Conservation (phyloP, 2,113 vertebrate species). For the Platichthys flesus region DNA sequence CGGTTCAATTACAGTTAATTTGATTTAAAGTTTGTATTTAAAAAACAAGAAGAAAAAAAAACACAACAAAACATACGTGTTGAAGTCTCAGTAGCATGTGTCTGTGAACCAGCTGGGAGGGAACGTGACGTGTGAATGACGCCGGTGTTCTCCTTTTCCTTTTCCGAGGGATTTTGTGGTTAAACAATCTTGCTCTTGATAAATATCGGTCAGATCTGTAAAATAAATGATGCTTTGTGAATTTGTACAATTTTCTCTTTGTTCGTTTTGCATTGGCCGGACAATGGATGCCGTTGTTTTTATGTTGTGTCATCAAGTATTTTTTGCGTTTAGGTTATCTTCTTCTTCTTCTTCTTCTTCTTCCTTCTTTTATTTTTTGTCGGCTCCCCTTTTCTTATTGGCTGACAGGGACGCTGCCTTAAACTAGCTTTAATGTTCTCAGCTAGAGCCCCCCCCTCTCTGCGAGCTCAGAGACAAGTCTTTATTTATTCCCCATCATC, state of each 20-base stretch:
- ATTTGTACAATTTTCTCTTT: constrained; percentile 88
- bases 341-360: neutral
- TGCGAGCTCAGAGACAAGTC: constrained; percentile 75
- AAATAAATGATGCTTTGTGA: constrained; percentile 89
- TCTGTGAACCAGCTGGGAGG: neutral
- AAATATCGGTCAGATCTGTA: constrained; percentile 89
- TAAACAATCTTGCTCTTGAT: constrained; percentile 88
- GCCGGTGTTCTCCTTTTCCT: constrained; percentile 64
- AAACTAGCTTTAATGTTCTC: constrained; percentile 86
- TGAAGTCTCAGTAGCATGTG: neutral
- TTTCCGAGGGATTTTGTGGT: constrained; percentile 65
- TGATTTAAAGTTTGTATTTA: neutral
- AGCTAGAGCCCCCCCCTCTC: constrained; percentile 74
- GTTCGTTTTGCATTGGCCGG: constrained; percentile 73
- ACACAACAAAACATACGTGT: neutral
- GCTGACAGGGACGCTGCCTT: constrained; percentile 93
- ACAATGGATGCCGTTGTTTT: constrained; percentile 87
- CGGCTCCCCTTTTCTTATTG: constrained; percentile 91
- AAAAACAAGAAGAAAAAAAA: neutral
- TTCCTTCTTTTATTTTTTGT: constrained; percentile 76
- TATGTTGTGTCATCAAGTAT: constrained; percentile 81
- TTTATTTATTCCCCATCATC: constrained; percentile 81
- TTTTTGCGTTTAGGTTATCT: constrained; percentile 58
- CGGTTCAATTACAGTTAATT: neutral
- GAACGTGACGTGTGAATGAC: neutral